Percentiles rank a stretch among this genome's conserved stretches.
Conservation (phyloP, 2,113 vertebrate genomes). For the Mastomys natalensis region DNA sequence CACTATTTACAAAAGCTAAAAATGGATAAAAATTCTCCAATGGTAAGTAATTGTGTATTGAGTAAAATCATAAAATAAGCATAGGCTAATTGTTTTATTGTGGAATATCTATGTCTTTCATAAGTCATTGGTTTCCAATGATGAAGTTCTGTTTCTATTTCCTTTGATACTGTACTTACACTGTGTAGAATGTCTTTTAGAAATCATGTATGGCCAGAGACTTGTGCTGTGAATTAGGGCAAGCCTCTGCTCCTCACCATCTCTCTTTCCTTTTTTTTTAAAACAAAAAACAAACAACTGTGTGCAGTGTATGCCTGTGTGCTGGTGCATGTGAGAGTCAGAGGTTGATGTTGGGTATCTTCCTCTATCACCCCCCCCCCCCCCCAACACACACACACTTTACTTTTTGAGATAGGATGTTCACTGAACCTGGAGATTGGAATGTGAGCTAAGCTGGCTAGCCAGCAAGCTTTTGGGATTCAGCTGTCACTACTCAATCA, state of each 20-base stretch:
- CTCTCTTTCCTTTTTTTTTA: background rate
- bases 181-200: background rate
- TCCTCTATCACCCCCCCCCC: background rate
- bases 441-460: background rate
- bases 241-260: background rate
- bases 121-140: slow-evolving; percentile 36
- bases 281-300: too few species aligned
- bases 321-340: too few species aligned
- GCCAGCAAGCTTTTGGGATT: background rate
- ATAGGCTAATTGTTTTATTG: background rate
- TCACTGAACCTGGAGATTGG: background rate
- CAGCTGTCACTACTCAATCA: background rate
- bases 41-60: background rate
- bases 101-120: slow-evolving; percentile 16
- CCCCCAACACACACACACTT: background rate
- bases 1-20: slow-evolving; percentile 27
- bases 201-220: background rate
- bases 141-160: slow-evolving; percentile 33
- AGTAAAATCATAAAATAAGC: slow-evolving; percentile 26
- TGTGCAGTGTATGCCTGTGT: background rate
- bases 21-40: background rate
- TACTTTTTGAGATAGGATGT: background rate
- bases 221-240: background rate
- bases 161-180: background rate
- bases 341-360: background rate